A percentile compares a stretch with the other conserved stretches of the same genome.
Evolutionary conservation across 2,797 vertebrate species (phyloP).

Genomic region (Pangasius macronema): DNA sequence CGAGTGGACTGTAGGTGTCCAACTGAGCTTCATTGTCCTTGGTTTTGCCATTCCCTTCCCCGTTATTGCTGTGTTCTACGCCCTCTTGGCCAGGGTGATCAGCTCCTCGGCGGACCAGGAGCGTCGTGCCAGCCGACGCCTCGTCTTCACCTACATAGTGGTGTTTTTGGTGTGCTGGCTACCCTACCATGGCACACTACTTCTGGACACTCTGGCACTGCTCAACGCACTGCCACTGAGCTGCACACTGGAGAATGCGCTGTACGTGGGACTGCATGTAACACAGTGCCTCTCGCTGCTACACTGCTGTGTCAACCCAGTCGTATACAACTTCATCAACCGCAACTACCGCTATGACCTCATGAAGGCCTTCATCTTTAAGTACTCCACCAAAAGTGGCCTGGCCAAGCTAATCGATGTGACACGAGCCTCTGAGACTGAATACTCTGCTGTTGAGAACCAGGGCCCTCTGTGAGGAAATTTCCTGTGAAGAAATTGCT

Average conservation of each 20-base stretch:
- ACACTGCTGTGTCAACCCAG: constrained; percentile 89
- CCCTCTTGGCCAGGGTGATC: constrained; percentile 78
- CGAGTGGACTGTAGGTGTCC: constrained; percentile 84
- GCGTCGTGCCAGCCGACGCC: constrained; percentile 76
- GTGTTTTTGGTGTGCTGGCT: constrained; percentile 93
- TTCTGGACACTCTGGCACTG: constrained; percentile 83
- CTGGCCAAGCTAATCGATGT: constrained; percentile 85
- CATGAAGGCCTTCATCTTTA: constrained; percentile 92
- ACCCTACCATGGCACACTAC: constrained; percentile 81
- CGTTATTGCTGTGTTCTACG: constrained; percentile 82
- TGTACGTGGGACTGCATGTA: constrained; percentile 81
- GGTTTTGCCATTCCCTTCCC: constrained; percentile 89
- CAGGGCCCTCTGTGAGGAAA: constrained; percentile 51
- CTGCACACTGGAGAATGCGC: constrained; percentile 84
- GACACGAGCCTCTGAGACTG: constrained; percentile 79
- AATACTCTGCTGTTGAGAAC: constrained; percentile 75
- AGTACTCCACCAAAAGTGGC: constrained; percentile 88
- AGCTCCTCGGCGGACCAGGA: constrained; percentile 76
- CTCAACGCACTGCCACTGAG: constrained; percentile 82
- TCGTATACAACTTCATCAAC: constrained; percentile 89
- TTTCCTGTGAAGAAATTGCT: constrained; percentile 42
- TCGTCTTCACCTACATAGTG: constrained; percentile 84
- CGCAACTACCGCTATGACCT: constrained; percentile 87
- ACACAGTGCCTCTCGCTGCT: constrained; percentile 87
- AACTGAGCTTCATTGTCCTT: constrained; percentile 81